Conservation (phyloP, 1,140 invertebrate genomes). For the Cydia splendana region DNA sequence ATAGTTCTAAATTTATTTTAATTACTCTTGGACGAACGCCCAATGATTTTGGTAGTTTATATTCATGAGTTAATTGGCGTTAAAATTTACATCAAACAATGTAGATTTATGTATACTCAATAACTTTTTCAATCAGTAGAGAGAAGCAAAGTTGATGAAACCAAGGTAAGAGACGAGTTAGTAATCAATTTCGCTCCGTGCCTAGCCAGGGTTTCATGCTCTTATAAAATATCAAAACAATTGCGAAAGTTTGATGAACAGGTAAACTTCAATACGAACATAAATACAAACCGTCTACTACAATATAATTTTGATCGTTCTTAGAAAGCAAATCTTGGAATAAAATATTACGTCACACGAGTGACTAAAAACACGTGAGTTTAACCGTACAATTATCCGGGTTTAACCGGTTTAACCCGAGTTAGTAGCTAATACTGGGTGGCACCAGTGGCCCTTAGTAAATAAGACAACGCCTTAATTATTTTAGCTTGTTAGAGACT, state of each 20-base stretch:
- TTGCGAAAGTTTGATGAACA: constrained; percentile 13
- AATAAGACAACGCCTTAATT: no score
- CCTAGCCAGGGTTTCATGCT: constrained; percentile 11
- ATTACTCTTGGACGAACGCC: not conserved
- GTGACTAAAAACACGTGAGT: no score
- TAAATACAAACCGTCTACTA: not conserved
- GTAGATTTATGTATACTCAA: constrained; percentile 28
- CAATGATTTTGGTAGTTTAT: constrained; percentile 11
- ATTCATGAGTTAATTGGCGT: constrained; percentile 9
- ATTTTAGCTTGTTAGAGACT: no score
- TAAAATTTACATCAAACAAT: constrained; percentile 18
- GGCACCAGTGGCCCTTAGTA: no score
- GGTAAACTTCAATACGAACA: constrained; percentile 11
- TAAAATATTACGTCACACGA: not conserved
- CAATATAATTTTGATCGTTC: not conserved
- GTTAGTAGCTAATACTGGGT: no score
- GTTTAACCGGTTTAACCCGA: no score
- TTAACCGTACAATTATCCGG: no score
- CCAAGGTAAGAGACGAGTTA: constrained; percentile 1
- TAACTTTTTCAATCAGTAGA: constrained; percentile 29
- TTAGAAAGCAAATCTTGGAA: not conserved
- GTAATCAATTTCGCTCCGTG: constrained; percentile 25
- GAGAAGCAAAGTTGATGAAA: constrained; percentile 24
- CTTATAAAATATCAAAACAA: constrained; percentile 24
- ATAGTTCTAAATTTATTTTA: not conserved